Conservation (phyloP, 2,888 invertebrate species). For the Drosophila macrothrix region DNA sequence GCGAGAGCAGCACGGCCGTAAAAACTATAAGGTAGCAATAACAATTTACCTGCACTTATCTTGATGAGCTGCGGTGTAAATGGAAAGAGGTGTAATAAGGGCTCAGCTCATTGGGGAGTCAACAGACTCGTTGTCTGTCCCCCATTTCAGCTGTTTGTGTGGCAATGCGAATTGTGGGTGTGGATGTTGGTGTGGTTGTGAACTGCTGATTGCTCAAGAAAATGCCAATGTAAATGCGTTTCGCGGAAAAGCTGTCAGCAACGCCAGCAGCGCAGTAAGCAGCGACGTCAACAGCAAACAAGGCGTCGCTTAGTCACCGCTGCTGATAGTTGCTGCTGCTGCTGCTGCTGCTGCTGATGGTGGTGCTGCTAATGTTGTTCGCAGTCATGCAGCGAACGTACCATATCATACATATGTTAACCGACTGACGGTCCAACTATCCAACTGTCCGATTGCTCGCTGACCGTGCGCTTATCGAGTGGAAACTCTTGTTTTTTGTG, state of each 20-base stretch:
- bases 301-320: constrained; percentile 62
- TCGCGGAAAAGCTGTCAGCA: constrained; percentile 59
- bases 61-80: constrained; percentile 2
- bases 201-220: constrained; percentile 62
- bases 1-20: neutral
- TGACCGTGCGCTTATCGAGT: constrained; percentile 38
- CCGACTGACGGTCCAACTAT: constrained; percentile 6
- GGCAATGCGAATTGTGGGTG: constrained; percentile 32
- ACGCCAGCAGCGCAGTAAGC: constrained; percentile 25
- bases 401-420: constrained; percentile 36
- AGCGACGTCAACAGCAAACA: constrained; percentile 24
- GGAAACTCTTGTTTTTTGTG: constrained; percentile 28
- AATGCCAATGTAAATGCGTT: constrained; percentile 67
- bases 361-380: constrained; percentile 2
- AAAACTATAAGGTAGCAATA: neutral
- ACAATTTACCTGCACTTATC: neutral
- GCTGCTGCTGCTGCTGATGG: constrained; percentile 6
- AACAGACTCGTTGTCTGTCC: constrained; percentile 29
- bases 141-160: constrained; percentile 32
- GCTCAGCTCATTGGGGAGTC: constrained; percentile 27
- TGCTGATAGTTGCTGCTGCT: constrained; percentile 32
- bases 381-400: constrained; percentile 14
- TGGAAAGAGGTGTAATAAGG: neutral
- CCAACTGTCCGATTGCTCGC: constrained; percentile 9
- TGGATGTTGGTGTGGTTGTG: constrained; percentile 42